Conservation (phyloP, 2,888 invertebrate species). For the Sphaerophoria taeniata region DNA sequence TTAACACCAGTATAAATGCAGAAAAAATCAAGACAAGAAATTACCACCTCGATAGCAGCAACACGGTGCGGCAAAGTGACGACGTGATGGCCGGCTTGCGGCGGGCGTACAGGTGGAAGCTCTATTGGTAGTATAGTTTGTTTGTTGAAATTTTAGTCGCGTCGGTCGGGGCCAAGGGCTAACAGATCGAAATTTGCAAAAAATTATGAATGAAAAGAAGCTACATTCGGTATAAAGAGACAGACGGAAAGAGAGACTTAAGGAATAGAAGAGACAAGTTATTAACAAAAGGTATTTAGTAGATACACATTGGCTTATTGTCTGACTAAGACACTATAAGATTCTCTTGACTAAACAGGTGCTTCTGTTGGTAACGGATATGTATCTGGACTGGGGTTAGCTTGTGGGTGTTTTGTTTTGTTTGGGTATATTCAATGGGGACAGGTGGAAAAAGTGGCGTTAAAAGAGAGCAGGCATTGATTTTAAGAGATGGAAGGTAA, state of each 20-base stretch:
- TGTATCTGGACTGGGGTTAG: not conserved
- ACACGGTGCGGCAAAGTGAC: too few species aligned
- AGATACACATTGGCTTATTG: constrained; percentile 12
- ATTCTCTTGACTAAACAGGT: constrained; percentile 35
- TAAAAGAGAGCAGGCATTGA: constrained; percentile 2
- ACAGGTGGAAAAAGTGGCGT: not conserved
- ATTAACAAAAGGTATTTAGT: constrained; percentile 19
- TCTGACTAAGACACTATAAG: constrained; percentile 9
- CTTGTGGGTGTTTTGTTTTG: constrained; percentile 46
- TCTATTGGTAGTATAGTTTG: constrained; percentile 16
- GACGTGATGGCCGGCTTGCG: too few species aligned
- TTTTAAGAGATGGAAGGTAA: not conserved
- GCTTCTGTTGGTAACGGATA: not conserved
- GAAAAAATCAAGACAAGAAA: constrained; percentile 55
- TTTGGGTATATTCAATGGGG: not conserved
- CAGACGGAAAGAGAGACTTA: constrained; percentile 8
- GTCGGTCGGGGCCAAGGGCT: constrained; percentile 34
- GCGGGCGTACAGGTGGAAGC: constrained; percentile 36
- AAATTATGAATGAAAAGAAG: constrained; percentile 72
- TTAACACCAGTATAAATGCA: constrained; percentile 73
- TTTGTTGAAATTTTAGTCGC: constrained; percentile 40
- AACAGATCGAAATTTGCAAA: constrained; percentile 46
- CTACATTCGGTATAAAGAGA: constrained; percentile 16
- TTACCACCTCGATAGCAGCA: constrained; percentile 51
- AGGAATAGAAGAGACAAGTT: constrained; percentile 11